Conservation (phyloP, 2,113 vertebrate species). For the Serranochromis macrocephalus region DNA sequence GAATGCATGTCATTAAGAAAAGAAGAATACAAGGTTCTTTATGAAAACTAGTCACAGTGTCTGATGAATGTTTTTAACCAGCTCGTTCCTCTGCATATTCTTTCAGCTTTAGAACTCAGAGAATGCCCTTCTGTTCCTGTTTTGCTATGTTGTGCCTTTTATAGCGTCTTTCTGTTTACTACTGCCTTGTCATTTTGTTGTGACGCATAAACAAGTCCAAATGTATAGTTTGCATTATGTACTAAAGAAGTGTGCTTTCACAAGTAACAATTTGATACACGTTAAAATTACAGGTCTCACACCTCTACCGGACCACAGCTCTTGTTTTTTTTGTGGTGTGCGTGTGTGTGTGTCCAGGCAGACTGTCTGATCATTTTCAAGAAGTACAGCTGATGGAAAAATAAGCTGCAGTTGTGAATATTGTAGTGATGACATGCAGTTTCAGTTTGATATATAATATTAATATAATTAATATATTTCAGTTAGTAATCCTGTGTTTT, state of each 20-base stretch:
- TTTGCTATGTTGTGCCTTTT: not conserved
- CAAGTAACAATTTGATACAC: not conserved
- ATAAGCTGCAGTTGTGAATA: not conserved
- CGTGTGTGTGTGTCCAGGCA: not conserved
- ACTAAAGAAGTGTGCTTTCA: not conserved
- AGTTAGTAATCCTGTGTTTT: not conserved
- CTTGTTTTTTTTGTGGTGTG: not conserved
- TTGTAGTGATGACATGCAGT: not conserved
- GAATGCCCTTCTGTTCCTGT: not conserved
- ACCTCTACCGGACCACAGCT: not conserved
- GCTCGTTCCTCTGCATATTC: not conserved
- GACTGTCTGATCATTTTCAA: not conserved
- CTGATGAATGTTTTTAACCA: constrained; percentile 4
- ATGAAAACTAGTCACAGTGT: not conserved
- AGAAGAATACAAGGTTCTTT: not conserved
- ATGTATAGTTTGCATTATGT: not conserved
- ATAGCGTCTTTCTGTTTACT: not conserved
- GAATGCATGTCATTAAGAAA: not conserved
- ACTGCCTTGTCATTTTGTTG: not conserved
- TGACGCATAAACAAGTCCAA: not conserved
- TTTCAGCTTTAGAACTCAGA: not conserved
- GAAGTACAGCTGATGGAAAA: not conserved
- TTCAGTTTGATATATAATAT: not conserved
- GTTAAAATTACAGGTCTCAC: not conserved
- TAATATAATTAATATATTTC: not conserved